Evolutionary conservation across 2,797 vertebrate genomes (phyloP).

Genomic region (Rhabdomys pumilio): DNA sequence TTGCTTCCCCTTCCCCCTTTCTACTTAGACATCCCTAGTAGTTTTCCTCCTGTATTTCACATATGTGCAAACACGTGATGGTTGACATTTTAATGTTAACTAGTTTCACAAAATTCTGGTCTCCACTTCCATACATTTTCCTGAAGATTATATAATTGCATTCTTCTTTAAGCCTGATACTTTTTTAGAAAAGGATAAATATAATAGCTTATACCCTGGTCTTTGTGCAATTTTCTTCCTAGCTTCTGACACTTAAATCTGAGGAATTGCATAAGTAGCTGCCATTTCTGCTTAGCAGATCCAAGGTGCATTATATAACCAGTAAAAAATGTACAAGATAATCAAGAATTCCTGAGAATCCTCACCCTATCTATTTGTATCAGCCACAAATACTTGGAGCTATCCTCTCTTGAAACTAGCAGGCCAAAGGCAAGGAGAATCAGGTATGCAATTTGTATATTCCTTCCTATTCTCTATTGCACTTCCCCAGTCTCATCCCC

Average conservation of each 20-base stretch:
- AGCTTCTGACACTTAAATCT: conserved; percentile 11
- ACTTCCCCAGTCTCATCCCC: too few species aligned
- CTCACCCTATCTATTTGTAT: not conserved
- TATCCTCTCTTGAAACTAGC: not conserved
- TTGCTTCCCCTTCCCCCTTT: not conserved
- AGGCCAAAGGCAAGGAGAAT: too few species aligned
- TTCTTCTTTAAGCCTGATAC: not conserved
- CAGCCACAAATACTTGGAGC: not conserved
- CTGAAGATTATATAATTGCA: not conserved
- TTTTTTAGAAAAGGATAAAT: conserved; percentile 23
- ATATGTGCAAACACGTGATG: not conserved
- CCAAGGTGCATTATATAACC: not conserved
- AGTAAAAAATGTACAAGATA: not conserved
- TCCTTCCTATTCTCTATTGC: too few species aligned
- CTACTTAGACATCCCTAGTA: not conserved
- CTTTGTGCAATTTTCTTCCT: not conserved
- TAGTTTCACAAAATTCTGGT: not conserved
- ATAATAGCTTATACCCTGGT: not conserved
- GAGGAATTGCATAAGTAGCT: not conserved
- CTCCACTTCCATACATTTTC: not conserved
- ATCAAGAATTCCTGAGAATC: not conserved
- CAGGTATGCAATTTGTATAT: too few species aligned
- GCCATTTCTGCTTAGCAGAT: not conserved
- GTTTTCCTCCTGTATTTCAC: not conserved
- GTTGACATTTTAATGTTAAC: not conserved